Conservation (phyloP, 2,113 vertebrate genomes). For the Solea senegalensis region DNA sequence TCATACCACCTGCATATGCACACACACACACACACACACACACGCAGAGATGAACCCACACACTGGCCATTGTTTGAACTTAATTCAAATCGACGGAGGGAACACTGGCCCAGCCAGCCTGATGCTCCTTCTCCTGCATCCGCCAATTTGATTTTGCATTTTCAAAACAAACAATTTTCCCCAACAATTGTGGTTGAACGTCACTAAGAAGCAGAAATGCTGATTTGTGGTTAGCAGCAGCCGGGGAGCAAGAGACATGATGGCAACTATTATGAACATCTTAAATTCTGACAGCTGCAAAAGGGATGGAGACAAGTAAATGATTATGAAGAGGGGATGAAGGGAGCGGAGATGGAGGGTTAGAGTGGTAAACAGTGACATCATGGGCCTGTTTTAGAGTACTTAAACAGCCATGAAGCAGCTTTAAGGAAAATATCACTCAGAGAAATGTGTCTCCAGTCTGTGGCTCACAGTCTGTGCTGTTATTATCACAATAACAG, state of each 20-base stretch:
- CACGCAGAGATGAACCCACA: slow-evolving; percentile 12
- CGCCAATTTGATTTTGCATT: slow-evolving; percentile 62
- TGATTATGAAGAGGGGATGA: slow-evolving; percentile 63
- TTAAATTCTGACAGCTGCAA: slow-evolving; percentile 77
- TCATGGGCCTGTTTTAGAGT: slow-evolving; percentile 58
- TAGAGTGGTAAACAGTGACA: slow-evolving; percentile 63
- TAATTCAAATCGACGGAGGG: slow-evolving; percentile 65
- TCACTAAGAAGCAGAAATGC: slow-evolving; percentile 66
- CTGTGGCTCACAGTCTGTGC: slow-evolving; percentile 21
- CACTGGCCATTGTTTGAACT: slow-evolving; percentile 59
- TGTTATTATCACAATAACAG: slow-evolving; percentile 19
- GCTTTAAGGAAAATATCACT: slow-evolving; percentile 42
- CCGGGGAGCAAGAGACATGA: slow-evolving; percentile 69
- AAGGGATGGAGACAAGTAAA: slow-evolving; percentile 73
- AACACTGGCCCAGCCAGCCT: slow-evolving; percentile 69
- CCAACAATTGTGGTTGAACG: slow-evolving; percentile 62
- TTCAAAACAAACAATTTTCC: slow-evolving; percentile 77
- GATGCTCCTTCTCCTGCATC: slow-evolving; percentile 59
- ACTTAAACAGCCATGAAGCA: slow-evolving; percentile 50
- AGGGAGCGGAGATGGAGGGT: slow-evolving; percentile 21
- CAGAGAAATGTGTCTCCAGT: slow-evolving; percentile 15
- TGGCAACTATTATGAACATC: slow-evolving; percentile 73
- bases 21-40: not conserved
- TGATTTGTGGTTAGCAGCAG: slow-evolving; percentile 74
- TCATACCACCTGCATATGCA: slow-evolving; percentile 20